Conservation (phyloP, 2,113 vertebrate species). For the Formicarius rufipectus region DNA sequence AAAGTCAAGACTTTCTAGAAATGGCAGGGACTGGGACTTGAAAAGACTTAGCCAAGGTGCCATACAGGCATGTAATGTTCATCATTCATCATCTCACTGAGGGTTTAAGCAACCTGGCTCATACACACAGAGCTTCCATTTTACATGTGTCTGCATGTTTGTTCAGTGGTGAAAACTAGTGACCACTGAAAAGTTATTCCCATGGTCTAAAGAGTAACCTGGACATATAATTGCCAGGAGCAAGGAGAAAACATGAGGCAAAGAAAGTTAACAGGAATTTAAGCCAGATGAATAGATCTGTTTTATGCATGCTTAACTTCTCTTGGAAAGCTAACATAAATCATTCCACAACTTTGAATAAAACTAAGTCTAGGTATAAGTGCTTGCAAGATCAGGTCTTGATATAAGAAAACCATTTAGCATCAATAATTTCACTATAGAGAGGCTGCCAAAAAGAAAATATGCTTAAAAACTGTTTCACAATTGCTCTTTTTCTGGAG, state of each 20-base stretch:
- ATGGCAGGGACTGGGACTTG: not conserved
- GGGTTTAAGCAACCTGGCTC: not conserved
- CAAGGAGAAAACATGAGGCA: not conserved
- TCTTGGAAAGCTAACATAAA: not conserved
- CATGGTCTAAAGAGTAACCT: not conserved
- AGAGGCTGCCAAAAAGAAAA: not conserved
- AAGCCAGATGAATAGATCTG: not conserved
- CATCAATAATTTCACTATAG: not conserved
- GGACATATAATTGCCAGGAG: not conserved
- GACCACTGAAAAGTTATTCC: not conserved
- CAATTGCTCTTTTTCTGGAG: not conserved
- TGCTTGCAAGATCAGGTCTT: not conserved
- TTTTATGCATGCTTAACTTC: not conserved
- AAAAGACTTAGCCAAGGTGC: not conserved
- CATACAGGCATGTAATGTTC: not conserved
- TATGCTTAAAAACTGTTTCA: not conserved
- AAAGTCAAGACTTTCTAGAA: not conserved
- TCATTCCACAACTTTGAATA: not conserved
- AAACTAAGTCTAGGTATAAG: not conserved
- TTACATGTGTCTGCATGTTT: not conserved
- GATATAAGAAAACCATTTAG: slow-evolving; percentile 3
- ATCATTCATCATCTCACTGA: not conserved
- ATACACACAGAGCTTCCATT: not conserved
- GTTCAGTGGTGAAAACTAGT: not conserved
- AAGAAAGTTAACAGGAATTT: not conserved